These are phyloP conservation scores for Leptodactylus fuscus DNA, from an alignment of 2,113 vertebrate species.

Conservation along the genomic window DNA sequence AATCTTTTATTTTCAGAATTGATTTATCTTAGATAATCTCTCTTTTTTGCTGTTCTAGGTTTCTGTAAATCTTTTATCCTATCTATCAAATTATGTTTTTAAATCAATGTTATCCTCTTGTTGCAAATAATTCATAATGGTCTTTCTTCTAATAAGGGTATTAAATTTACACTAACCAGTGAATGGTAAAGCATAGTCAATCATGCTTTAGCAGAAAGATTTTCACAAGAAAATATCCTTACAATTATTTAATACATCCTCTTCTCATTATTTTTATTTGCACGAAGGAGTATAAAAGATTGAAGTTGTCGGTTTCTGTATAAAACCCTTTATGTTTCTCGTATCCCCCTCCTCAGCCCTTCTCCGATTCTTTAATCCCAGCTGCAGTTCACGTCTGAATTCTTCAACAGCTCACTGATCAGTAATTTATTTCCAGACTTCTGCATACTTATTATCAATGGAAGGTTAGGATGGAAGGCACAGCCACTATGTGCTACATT, in stretches of 20 bases:
- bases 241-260: conserved; percentile 46
- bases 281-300: conserved; percentile 34
- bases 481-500: conserved; percentile 66
- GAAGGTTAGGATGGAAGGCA: conserved; percentile 78
- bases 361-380: conserved; percentile 70
- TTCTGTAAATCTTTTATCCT: too few species aligned
- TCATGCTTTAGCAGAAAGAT: conserved; percentile 14
- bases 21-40: too few species aligned
- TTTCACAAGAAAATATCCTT: conserved; percentile 20
- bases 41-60: too few species aligned
- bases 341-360: conserved; percentile 60
- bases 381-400: conserved; percentile 75
- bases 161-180: background rate
- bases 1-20: too few species aligned
- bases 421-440: conserved; percentile 84
- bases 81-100: background rate
- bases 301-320: conserved; percentile 49
- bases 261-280: conserved; percentile 55
- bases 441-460: conserved; percentile 82
- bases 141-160: background rate
- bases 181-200: conserved; percentile 23
- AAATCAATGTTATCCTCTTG: background rate
- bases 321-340: conserved; percentile 61
- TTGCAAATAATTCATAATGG: conserved; percentile 13
- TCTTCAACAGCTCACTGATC: conserved; percentile 83